Evolutionary conservation across 2,113 vertebrate genomes (phyloP).

Genomic region (Smithornis capensis): DNA sequence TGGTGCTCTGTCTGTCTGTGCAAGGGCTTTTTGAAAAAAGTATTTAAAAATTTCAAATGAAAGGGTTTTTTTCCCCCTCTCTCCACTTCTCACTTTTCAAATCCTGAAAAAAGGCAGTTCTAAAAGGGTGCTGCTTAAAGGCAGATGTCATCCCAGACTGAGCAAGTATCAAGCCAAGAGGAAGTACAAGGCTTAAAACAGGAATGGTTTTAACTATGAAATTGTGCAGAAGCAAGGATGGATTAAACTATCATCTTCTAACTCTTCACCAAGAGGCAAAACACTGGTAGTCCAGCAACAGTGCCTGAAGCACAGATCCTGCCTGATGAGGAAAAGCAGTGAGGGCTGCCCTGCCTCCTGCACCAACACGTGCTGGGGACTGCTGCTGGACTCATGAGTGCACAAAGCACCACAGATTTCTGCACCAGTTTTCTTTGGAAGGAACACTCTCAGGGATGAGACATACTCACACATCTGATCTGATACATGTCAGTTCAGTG

Average conservation of each 20-base stretch:
- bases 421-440: not conserved
- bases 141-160: slow-evolving; percentile 52
- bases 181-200: not conserved
- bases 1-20: not conserved
- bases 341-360: not conserved
- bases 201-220: not conserved
- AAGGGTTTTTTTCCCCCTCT: not conserved
- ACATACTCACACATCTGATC: slow-evolving; percentile 15
- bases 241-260: not conserved
- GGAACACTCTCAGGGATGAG: not conserved
- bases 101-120: slow-evolving; percentile 29
- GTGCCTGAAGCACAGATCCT: not conserved
- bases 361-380: not conserved
- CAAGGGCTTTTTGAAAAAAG: not conserved
- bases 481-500: not conserved
- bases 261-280: not conserved
- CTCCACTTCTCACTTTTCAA: not conserved
- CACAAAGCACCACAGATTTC: not conserved
- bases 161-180: slow-evolving; percentile 21
- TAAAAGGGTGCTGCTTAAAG: slow-evolving; percentile 1
- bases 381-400: not conserved
- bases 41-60: not conserved
- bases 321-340: not conserved
- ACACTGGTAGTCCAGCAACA: not conserved
- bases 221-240: not conserved